Conservation (phyloP, 2,113 vertebrate species). For the Ardeotis arabs region DNA sequence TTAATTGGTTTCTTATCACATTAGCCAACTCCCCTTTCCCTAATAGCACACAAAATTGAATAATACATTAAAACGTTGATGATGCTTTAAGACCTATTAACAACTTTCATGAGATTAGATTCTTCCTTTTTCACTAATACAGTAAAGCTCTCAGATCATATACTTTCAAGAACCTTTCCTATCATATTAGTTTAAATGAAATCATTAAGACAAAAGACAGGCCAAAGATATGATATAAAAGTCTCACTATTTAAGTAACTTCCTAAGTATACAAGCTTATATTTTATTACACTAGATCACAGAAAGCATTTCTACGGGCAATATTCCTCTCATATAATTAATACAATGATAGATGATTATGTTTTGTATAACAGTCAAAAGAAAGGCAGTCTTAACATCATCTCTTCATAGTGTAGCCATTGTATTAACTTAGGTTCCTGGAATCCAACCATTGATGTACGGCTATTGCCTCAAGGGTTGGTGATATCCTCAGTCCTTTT, state of each 20-base stretch:
- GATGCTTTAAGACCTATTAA: conserved; percentile 69
- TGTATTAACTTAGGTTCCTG: background rate
- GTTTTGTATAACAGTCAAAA: background rate
- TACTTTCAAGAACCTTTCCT: conserved; percentile 31
- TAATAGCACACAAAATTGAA: conserved; percentile 37
- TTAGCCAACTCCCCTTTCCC: conserved; percentile 36
- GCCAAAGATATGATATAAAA: background rate
- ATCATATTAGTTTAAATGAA: conserved; percentile 56
- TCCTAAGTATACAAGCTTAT: background rate
- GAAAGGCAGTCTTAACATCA: background rate
- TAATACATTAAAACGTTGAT: conserved; percentile 52
- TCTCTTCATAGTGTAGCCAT: background rate
- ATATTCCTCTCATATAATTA: background rate
- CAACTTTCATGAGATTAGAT: conserved; percentile 53
- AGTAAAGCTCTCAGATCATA: conserved; percentile 14
- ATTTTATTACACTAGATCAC: background rate
- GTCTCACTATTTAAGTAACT: background rate
- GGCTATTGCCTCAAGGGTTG: background rate
- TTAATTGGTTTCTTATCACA: conserved; percentile 76
- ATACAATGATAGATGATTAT: background rate
- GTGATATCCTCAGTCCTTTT: background rate
- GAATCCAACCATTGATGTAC: background rate
- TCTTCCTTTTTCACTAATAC: conserved; percentile 18
- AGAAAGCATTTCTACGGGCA: background rate
- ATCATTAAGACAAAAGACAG: conserved; percentile 37